Evolutionary conservation across 2,888 invertebrate genomes (phyloP), one percentile per base, ranked within the genome.

Genomic region (Xestia c-nigrum): DNA sequence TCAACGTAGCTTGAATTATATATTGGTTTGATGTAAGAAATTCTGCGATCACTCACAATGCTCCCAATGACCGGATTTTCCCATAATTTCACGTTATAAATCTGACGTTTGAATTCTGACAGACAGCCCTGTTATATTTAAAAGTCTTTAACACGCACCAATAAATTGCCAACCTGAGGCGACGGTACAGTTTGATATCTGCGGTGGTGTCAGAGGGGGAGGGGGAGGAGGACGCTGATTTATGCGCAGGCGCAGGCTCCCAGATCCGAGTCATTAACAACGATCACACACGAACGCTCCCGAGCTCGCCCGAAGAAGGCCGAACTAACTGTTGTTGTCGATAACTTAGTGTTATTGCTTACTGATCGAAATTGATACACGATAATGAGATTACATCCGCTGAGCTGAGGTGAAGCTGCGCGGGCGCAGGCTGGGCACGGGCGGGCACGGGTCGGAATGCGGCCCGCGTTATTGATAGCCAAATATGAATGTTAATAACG

Each of bases 261-360:
- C 78, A 82, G 72, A 67, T 74, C 74, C 76, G 63, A 59, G 63
- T 64, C 63, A 74, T 66, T 78, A 76, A 75, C 73, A 72, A 69
- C 73, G 73, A 83, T 72, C 67, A 81, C 46, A 72, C 77, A 69
- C 78, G 71, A 74, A 71, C 63, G 21, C 59, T 46, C 7, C 64
- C 77, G 69, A 80, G 21, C 70, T 7, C 55, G n/a, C 1, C 59
- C 66, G 74, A 77, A 52, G 59, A 24, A 40, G 55, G 7, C 61
- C 73, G 71, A 79, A 12, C 67, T 87, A 86, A 86, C 87, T 84
- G 88, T 82, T 73, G 67, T 76, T 68, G 73, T 70, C 69, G 59
- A 82, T 87, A 79, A 84, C 76, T 76, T 82, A 87, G 84, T 87
- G 82, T 81, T 85, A 87, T 86, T 82, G 78, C 75, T 74, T 71